Conservation (phyloP, 1,140 invertebrate species). For the Drosophila azteca region DNA sequence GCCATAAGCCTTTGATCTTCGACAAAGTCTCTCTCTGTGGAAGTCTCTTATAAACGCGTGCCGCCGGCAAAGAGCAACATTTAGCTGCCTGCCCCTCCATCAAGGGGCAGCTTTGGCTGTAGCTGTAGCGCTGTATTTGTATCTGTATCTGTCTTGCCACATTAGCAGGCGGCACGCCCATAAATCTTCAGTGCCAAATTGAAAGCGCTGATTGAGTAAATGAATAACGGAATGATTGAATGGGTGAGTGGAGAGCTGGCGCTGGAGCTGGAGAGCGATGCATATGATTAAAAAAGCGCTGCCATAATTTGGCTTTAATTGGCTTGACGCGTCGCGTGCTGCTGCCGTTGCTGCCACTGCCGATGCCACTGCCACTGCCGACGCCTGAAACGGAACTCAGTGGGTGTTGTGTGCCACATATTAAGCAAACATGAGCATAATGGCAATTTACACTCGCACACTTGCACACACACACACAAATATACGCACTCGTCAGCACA, state of each 20-base stretch:
- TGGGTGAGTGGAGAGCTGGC: constrained; percentile 6
- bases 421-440: constrained; percentile 81
- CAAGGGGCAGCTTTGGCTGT: constrained; percentile 24
- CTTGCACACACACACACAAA: constrained; percentile 11
- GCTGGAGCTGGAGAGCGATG: constrained; percentile 41
- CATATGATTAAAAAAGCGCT: constrained; percentile 74
- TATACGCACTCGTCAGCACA: constrained; percentile 6
- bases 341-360: constrained; percentile 24
- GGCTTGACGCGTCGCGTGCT: constrained; percentile 73
- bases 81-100: constrained; percentile 36
- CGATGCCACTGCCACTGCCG: not conserved
- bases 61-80: constrained; percentile 50
- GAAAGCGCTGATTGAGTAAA: constrained; percentile 50
- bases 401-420: constrained; percentile 65
- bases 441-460: constrained; percentile 62
- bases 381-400: constrained; percentile 31
- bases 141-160: constrained; percentile 33
- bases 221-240: constrained; percentile 16
- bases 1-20: constrained; percentile 62
- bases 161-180: constrained; percentile 55
- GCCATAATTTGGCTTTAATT: constrained; percentile 78
- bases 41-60: constrained; percentile 64
- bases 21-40: constrained; percentile 18
- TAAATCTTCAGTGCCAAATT: constrained; percentile 70
- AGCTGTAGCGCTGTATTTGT: not conserved